Conservation (phyloP, 1,140 invertebrate genomes). For the Ooceraea biroi region DNA sequence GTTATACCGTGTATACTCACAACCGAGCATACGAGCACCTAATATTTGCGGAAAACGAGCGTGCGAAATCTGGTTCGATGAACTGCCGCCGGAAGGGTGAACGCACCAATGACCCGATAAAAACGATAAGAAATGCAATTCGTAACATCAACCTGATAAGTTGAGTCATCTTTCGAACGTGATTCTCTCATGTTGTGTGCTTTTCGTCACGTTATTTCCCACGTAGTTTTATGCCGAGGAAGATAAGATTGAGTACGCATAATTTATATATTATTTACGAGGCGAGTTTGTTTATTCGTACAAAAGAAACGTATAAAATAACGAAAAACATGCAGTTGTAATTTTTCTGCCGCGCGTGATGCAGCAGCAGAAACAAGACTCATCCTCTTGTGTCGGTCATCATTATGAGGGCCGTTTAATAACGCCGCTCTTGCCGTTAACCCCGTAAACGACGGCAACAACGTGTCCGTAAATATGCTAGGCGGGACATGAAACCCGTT, state of each 20-base stretch:
- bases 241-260: background rate
- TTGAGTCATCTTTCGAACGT: conserved; percentile 68
- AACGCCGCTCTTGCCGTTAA: conserved; percentile 73
- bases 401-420: conserved; percentile 59
- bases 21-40: background rate
- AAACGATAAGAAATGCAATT: conserved; percentile 73
- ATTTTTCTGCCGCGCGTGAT: background rate
- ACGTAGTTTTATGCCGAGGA: background rate
- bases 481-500: conserved; percentile 57
- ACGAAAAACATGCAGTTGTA: background rate
- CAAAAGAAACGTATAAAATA: conserved; percentile 1
- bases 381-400: conserved; percentile 45
- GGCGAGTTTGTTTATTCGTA: conserved; percentile 8
- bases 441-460: conserved; percentile 67
- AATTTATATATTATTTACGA: conserved; percentile 19
- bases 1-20: conserved; percentile 26
- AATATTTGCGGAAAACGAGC: conserved; percentile 57
- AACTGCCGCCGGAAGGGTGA: conserved; percentile 65
- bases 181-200: conserved; percentile 53
- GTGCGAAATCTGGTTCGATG: conserved; percentile 71
- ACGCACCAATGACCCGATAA: conserved; percentile 69
- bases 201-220: conserved; percentile 9
- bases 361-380: background rate
- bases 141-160: conserved; percentile 70
- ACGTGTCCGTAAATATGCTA: conserved; percentile 22